Evolutionary conservation across 1,140 invertebrate genomes (phyloP).

Genomic region (Rhizoglyphus robini): DNA sequence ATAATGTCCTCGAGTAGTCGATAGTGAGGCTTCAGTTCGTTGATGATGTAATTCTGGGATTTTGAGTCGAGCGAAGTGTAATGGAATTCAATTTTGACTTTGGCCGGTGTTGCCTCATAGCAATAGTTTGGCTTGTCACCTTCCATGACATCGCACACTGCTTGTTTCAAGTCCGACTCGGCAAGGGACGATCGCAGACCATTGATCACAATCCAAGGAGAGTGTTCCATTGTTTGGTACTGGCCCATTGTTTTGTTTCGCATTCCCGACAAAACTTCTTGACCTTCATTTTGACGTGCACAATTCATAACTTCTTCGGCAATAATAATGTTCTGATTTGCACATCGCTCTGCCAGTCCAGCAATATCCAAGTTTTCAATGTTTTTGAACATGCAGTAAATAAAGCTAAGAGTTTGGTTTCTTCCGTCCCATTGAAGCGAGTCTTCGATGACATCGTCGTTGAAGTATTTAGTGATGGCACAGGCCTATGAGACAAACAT

Average conservation of each 20-base stretch:
- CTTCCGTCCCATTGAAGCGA: slow-evolving; percentile 17
- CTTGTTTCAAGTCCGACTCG: slow-evolving; percentile 7
- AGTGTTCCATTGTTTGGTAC: slow-evolving; percentile 7
- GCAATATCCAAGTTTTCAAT: background rate
- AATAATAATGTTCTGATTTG: slow-evolving; percentile 7
- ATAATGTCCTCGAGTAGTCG: slow-evolving; percentile 18
- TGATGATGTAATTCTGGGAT: slow-evolving; percentile 9
- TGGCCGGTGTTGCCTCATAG: background rate
- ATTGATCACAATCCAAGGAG: slow-evolving; percentile 21
- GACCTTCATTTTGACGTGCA: slow-evolving; percentile 6
- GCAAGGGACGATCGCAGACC: slow-evolving; percentile 8
- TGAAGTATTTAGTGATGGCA: slow-evolving; percentile 8
- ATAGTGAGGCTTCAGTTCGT: slow-evolving; percentile 21
- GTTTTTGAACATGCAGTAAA: slow-evolving; percentile 21
- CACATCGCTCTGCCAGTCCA: slow-evolving; percentile 3
- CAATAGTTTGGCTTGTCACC: slow-evolving; percentile 11
- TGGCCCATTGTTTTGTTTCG: background rate
- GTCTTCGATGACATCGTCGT: background rate
- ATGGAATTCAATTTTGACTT: slow-evolving; percentile 20
- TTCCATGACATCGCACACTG: slow-evolving; percentile 6
- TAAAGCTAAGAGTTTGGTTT: slow-evolving; percentile 21
- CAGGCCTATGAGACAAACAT: no score
- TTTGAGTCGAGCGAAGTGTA: slow-evolving; percentile 4
- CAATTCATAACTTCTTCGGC: slow-evolving; percentile 13
- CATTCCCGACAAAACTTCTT: slow-evolving; percentile 1